A percentile compares a stretch with the other conserved stretches of the same genome.
These are phyloP conservation scores for Heterotilapia buettikoferi DNA, from an alignment of 2,113 vertebrate species.

Conservation along the genomic window DNA sequence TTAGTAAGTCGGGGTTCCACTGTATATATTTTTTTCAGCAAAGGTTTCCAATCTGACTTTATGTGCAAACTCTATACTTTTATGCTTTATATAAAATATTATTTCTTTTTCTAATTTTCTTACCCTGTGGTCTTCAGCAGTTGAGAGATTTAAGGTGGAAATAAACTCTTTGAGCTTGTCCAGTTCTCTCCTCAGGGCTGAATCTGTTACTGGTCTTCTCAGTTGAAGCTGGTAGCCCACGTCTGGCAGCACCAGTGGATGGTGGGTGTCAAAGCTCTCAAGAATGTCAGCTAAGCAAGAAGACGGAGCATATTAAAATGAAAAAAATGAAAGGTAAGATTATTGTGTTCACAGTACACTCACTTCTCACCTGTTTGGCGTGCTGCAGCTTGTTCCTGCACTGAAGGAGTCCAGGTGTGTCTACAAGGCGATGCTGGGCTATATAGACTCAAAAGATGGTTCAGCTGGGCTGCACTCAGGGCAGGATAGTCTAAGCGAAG, in stretches of 20 bases:
- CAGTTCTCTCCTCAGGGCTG: too few relatives aligned
- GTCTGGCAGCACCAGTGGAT: conserved; percentile 70
- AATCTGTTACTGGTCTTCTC: too few relatives aligned
- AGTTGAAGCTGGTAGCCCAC: conserved; percentile 57
- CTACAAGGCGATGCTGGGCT: conserved; percentile 50
- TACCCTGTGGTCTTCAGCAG: too few relatives aligned
- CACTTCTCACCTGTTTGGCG: conserved; percentile 54
- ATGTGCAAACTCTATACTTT: background rate
- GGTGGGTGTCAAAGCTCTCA: conserved; percentile 74
- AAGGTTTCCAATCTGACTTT: background rate
- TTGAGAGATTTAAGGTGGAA: too few relatives aligned
- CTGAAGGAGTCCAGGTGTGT: conserved; percentile 62
- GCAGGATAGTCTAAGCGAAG: conserved; percentile 60
- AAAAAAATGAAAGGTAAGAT: background rate
- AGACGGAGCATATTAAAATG: background rate
- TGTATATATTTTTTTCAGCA: background rate
- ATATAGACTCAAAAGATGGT: conserved; percentile 75
- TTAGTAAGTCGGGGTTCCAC: too few relatives aligned
- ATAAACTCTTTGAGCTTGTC: too few relatives aligned
- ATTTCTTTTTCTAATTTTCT: background rate
- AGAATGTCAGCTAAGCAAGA: conserved; percentile 64
- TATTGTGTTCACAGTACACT: background rate
- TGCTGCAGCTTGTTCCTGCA: conserved; percentile 45
- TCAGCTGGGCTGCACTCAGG: conserved; percentile 70
- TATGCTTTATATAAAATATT: background rate